Evolutionary conservation across 2,113 vertebrate species (phyloP), one percentile per base, ranked within the genome.

Genomic region (Nibea coibor): DNA sequence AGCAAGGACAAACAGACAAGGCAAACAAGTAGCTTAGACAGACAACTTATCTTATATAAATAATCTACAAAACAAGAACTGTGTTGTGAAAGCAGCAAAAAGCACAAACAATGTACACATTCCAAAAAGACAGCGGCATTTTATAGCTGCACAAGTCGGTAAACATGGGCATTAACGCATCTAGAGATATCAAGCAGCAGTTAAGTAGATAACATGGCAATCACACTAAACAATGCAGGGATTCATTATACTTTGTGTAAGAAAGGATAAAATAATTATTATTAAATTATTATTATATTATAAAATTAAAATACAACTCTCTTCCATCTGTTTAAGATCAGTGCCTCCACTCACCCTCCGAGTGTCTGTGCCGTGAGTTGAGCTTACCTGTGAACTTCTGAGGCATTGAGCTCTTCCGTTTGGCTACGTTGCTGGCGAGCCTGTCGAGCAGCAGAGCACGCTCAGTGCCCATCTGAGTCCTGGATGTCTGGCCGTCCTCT

Each of bases 301-400:
- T 45, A 61, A 35, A 71, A 51, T 42, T 11, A 43, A 12, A 57
- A 9, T 16, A 54, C n/a, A 51, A 5, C 14, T 54, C 19, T 28
- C 3, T 58, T 17, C 20, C 10, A 10, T 26, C 31, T 56, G 26
- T 14, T 24, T 26, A 19, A 71, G 57, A n/a, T 64, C 28, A 45
- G 19, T 10, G 57, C 2, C 47, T 68, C 56, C 9, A 15, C 26
- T 48, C 24, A 56, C 0, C 9, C 17, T 2, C 15, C 10, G 11
- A 0, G 1, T 70, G 20, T 66, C 15, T 53, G 42, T 28, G 39
- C 4, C 57, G 48, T 50, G 14, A 24, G 39, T 50, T 43, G 17
- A 16, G 67, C 96, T 97, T 97, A 98, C 97, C 97, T 43, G 97
- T 97, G 89, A 98, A 98, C 94, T 97, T 98, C 92, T 98, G 97